Conservation (phyloP, 2,797 vertebrate species). For the Kryptolebias ocellatus region DNA sequence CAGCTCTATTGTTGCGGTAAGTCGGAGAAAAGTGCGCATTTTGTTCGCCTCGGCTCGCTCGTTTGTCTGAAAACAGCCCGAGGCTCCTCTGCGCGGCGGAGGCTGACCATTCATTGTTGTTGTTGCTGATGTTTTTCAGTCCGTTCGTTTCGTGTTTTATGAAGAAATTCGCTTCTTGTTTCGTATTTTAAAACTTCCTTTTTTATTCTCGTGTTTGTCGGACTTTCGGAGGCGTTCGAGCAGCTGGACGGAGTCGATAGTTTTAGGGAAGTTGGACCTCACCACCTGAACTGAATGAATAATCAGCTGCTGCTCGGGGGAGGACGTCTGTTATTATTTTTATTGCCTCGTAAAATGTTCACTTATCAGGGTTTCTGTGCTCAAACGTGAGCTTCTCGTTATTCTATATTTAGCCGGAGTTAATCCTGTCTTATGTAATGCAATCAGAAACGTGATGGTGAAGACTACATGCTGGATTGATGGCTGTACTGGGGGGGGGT, state of each 20-base stretch:
- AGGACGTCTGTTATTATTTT: not conserved
- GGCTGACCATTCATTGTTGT: constrained; percentile 29
- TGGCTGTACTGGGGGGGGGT: not conserved
- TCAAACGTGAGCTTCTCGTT: constrained; percentile 44
- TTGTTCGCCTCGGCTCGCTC: constrained; percentile 10
- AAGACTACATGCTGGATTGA: constrained; percentile 25
- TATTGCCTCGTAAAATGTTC: not conserved
- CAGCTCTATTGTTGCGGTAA: constrained; percentile 65
- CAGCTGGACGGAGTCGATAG: not conserved
- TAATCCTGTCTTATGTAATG: constrained; percentile 76
- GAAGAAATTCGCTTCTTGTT: not conserved
- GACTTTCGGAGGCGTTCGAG: constrained; percentile 18
- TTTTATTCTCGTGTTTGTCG: constrained; percentile 30
- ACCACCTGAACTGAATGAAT: constrained; percentile 43
- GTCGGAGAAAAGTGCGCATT: constrained; percentile 23
- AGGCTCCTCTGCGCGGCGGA: constrained; percentile 9
- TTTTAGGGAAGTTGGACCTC: constrained; percentile 3
- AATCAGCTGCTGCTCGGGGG: not conserved
- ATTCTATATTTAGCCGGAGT: constrained; percentile 69
- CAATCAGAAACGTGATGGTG: constrained; percentile 44
- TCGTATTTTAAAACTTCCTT: constrained; percentile 49
- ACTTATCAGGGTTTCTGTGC: not conserved
- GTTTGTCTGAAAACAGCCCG: constrained; percentile 42
- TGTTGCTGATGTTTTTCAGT: not conserved
- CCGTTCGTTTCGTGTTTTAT: not conserved